Evolutionary conservation across 1,140 invertebrate species (phyloP), one percentile per base, ranked within the genome.

Genomic region (Lepidotrigona ventralis): DNA sequence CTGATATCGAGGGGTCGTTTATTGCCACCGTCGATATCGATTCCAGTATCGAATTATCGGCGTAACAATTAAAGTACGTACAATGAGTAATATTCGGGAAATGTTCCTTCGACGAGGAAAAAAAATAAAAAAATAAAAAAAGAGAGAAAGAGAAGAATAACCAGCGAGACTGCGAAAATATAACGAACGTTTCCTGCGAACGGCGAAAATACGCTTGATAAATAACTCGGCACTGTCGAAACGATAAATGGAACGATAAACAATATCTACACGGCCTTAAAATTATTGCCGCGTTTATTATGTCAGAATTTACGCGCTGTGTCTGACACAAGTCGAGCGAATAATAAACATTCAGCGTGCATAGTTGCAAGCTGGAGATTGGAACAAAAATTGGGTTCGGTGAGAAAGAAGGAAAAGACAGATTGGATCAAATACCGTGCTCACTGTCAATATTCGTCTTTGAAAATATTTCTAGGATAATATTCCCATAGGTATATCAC

Each of bases 401-500:
- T 9, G n/a, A n/a, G n/a, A n/a, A n/a, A n/a, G n/a, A n/a, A n/a
- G 1, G 51, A 33, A 54, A 68, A 69, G 64, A 64, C 33, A 26
- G 53, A 70, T 81, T 39, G 29, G 56, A 78, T 82, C 69, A 51
- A 82, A 70, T 74, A 58, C 77, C 64, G 29, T 46, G 17, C 12
- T 60, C 70, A 82, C 58, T 81, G 74, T 64, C 70, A 74, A 64
- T 39, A 39, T 81, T 39, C 74, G 66, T 26, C 85, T 19, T 19
- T 58, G 56, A 64, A 86, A 70, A 77, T 87, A 81, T 87, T 84
- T 66, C 82, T n/a, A 39, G 68, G 56, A 19, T 85, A 81, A 85
- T 81, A 87, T 85, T 87, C 53, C 86, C 74, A 78, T 71, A 83
- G 81, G 46, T 87, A 86, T 88, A 75, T 66, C 68, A 23, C 26